phyloP scores from a whole-genome alignment of 2,888 invertebrate genomes.

The Lapara coniferarum region DNA sequence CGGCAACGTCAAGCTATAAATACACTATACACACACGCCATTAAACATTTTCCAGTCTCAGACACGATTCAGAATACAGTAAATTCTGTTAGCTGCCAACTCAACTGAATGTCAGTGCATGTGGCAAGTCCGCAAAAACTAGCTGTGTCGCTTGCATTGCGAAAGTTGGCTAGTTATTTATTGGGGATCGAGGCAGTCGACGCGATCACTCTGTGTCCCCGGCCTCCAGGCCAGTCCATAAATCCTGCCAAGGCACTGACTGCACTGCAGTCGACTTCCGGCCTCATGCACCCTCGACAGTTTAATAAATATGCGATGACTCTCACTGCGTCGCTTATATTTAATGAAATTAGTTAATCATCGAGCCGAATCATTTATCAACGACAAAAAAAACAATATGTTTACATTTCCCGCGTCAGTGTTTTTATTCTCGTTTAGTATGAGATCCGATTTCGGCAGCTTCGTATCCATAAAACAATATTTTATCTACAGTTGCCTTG shows the following conservation, averaged over 20 bases:
- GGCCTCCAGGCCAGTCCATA: conserved; percentile 56
- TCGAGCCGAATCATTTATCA: not conserved
- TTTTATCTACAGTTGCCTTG: conserved; percentile 9
- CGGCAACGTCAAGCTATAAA: conserved; percentile 15
- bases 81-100: conserved; percentile 34
- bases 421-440: not conserved
- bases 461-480: conserved; percentile 12
- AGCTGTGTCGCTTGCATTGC: conserved; percentile 45
- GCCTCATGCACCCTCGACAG: conserved; percentile 55
- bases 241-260: conserved; percentile 61
- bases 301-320: conserved; percentile 61
- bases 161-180: conserved; percentile 68
- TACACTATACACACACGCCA: conserved; percentile 10
- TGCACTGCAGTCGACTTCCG: conserved; percentile 65
- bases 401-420: not conserved
- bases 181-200: conserved; percentile 67
- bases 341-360: not conserved
- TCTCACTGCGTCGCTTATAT: conserved; percentile 33
- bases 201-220: conserved; percentile 65
- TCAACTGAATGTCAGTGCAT: conserved; percentile 44
- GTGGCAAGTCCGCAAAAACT: conserved; percentile 45
- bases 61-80: conserved; percentile 23
- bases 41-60: conserved; percentile 25
- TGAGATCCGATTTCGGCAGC: conserved; percentile 8
- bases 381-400: not conserved